phyloP scores from a whole-genome alignment of 2,797 vertebrate species.

The Tachyglossus aculeatus region DNA sequence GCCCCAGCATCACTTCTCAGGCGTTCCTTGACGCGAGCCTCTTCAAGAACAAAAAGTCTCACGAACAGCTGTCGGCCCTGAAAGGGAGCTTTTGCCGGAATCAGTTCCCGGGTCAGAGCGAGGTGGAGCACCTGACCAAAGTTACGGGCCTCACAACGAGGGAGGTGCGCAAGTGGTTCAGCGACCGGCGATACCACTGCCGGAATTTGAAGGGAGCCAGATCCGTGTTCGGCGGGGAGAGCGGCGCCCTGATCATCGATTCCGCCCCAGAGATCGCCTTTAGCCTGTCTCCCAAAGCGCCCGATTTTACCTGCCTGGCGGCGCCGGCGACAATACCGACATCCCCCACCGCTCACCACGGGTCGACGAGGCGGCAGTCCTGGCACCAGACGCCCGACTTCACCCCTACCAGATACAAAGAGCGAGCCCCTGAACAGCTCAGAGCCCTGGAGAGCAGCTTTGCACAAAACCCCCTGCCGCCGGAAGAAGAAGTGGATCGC shows the following conservation, averaged over 20 bases:
- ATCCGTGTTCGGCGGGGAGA: conserved; percentile 61
- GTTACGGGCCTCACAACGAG: conserved; percentile 89
- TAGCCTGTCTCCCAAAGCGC: conserved; percentile 69
- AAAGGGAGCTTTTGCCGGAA: conserved; percentile 90
- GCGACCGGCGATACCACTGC: conserved; percentile 93
- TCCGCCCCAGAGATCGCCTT: conserved; percentile 73
- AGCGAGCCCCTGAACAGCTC: conserved; percentile 92
- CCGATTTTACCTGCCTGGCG: conserved; percentile 67
- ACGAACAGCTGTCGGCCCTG: conserved; percentile 88
- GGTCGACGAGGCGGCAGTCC: conserved; percentile 80
- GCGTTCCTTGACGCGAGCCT: conserved; percentile 83
- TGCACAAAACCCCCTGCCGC: conserved; percentile 82
- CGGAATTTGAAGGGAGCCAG: conserved; percentile 78
- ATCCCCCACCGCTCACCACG: conserved; percentile 62
- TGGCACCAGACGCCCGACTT: conserved; percentile 91
- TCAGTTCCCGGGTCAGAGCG: conserved; percentile 93
- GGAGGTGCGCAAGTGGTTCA: conserved; percentile 98
- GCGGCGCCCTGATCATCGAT: conserved; percentile 67
- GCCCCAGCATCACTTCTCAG: conserved; percentile 76
- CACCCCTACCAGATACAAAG: conserved; percentile 92
- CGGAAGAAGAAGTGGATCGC: conserved; percentile 90
- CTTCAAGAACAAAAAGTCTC: conserved; percentile 95
- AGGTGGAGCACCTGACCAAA: conserved; percentile 90
- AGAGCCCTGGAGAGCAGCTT: conserved; percentile 92
- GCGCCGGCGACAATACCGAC: rapidly evolving